Evolutionary conservation across 2,888 invertebrate species (phyloP), one percentile per base, ranked within the genome.

Genomic region (Clusia tigrina): DNA sequence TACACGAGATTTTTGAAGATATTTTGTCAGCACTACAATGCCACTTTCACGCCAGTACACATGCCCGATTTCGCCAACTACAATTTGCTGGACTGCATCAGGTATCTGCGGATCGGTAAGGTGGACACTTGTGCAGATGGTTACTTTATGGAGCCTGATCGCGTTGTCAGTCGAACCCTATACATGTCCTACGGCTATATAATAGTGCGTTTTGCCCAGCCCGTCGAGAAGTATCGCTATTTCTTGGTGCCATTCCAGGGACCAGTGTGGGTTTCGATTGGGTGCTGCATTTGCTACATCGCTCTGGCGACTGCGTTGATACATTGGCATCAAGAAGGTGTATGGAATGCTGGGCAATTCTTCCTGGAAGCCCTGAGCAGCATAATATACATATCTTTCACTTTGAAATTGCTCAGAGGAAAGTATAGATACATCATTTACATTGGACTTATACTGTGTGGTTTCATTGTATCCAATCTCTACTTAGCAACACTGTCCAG

Each of bases 401-500:
- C 3, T 15, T 48, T 20, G 2, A 2, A 3, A 6, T 2, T 15
- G 22, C 18, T 48, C 48, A 18, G 15, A 20, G 18, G 18, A 18
- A 3, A 17, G 42, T 2, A 42, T n/a, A 18, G 15, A 9, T 48
- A 20, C 15, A 6, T 48, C 18, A 48, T 48, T 12, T 15, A 12
- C 20, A 6, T 59, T 9, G 20, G 62, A 1, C 64, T 67, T 3
- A 46, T 58, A 2, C 23, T 62, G 15, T 24, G 51, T 10, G 66
- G 66, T 10, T 60, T 73, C 24, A 61, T 72, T 46, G 37, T 71
- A 26, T 69, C 71, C 18, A 71, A 67, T 20, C 53, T 72, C 5
- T 72, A 73, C 54, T 58, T 69, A 23, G 64, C 68, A 1, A 37
- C 67, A 18, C 63, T 73, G 1, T 71, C 72, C 15, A 73, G 67